Evolutionary conservation across 1,140 invertebrate species (phyloP).

Genomic region (Musca domestica): DNA sequence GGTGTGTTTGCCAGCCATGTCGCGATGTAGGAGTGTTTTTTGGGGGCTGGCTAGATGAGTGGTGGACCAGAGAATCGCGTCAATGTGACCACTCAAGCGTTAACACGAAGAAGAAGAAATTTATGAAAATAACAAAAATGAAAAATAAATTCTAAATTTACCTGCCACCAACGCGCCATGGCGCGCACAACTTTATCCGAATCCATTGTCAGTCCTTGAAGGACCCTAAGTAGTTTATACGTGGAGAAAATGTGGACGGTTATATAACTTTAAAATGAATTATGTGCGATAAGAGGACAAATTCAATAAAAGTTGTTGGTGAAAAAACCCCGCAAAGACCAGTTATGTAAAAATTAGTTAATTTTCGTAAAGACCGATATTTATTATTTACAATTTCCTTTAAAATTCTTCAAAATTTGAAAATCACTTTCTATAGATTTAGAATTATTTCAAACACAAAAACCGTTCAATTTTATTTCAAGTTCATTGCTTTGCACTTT

Average conservation of each 20-base stretch:
- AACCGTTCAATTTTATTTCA: conserved; percentile 1
- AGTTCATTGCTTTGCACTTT: neutral
- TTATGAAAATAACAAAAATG: neutral
- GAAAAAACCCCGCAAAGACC: neutral
- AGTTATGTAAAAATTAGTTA: neutral
- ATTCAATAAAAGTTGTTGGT: neutral
- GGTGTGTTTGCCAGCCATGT: neutral
- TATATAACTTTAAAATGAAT: neutral
- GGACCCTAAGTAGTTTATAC: neutral
- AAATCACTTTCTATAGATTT: no score
- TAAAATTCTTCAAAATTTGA: neutral
- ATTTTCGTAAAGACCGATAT: neutral
- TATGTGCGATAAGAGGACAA: conserved; percentile 6
- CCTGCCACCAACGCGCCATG: conserved; percentile 55
- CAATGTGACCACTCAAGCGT: neutral
- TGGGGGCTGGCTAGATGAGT: neutral
- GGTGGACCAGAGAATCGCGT: neutral
- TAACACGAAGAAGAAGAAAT: neutral
- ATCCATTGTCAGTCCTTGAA: conserved; percentile 37
- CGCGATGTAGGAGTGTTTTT: conserved; percentile 12
- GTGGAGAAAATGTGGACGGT: neutral
- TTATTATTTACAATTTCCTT: neutral
- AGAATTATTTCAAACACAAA: neutral
- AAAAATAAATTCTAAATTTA: conserved; percentile 28
- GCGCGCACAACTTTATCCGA: conserved; percentile 51